These are phyloP conservation scores for Lysandra coridon DNA, from an alignment of 2,888 invertebrate genomes.

Conservation along the genomic window DNA sequence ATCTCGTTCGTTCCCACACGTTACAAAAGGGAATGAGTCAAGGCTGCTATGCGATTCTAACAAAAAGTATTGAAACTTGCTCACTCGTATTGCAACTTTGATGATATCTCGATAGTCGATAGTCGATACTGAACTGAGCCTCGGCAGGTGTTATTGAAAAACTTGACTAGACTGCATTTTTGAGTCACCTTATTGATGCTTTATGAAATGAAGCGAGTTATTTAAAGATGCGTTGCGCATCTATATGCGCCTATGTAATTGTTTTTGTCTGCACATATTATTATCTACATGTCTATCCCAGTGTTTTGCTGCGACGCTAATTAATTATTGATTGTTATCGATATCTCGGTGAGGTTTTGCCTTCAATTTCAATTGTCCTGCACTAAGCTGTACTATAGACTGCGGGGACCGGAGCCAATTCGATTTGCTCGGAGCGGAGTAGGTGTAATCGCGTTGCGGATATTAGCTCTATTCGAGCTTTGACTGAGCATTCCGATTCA, in stretches of 20 bases:
- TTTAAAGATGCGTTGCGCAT: slow-evolving; percentile 33
- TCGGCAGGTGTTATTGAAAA: slow-evolving; percentile 63
- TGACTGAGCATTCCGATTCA: slow-evolving; percentile 10
- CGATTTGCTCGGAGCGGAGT: neutral
- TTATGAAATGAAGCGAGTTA: slow-evolving; percentile 37
- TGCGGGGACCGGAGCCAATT: neutral
- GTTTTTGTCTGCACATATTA: neutral
- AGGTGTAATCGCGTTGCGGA: slow-evolving; percentile 3
- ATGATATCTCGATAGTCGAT: slow-evolving; percentile 41
- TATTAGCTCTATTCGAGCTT: slow-evolving; percentile 10
- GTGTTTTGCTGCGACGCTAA: neutral
- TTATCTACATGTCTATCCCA: neutral
- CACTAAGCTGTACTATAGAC: neutral
- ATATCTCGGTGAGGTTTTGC: neutral
- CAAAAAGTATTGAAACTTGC: slow-evolving; percentile 58
- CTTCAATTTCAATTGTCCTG: slow-evolving; percentile 1
- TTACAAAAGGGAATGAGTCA: slow-evolving; percentile 66
- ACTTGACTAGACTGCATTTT: slow-evolving; percentile 67
- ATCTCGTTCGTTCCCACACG: slow-evolving; percentile 71
- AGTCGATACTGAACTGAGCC: slow-evolving; percentile 36
- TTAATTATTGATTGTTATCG: slow-evolving; percentile 20
- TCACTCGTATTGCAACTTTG: slow-evolving; percentile 38
- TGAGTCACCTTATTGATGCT: slow-evolving; percentile 40
- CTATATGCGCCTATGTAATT: slow-evolving; percentile 19
- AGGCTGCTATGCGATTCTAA: slow-evolving; percentile 71